Percentiles rank a stretch among this genome's conserved stretches.
Conservation (phyloP, 92 coral and sea anemone genomes). For the Pocillopora grandis region DNA sequence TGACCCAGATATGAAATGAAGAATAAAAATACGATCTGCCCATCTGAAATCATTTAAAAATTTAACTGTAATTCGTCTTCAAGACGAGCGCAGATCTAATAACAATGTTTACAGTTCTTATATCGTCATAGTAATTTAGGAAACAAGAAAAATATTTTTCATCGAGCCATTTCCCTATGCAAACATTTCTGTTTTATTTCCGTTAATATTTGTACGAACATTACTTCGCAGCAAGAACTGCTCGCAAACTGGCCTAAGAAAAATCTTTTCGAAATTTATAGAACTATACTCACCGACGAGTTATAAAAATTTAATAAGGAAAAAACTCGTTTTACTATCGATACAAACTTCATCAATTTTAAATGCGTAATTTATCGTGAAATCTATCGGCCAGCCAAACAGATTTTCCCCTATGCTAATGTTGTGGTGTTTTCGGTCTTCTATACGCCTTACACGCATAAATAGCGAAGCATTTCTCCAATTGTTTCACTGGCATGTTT, state of each 20-base stretch:
- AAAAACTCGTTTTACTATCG: background rate
- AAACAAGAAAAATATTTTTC: background rate
- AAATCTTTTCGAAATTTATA: slow-evolving; percentile 1
- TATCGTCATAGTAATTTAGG: background rate
- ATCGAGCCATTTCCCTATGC: background rate
- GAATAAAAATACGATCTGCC: background rate
- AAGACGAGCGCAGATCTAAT: background rate
- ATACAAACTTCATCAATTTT: slow-evolving; percentile 37
- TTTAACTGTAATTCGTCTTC: slow-evolving; percentile 17
- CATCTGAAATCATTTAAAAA: slow-evolving; percentile 3
- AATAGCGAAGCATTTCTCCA: background rate
- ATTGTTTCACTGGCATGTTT: background rate
- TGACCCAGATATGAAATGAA: too few relatives aligned
- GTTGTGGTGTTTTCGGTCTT: slow-evolving; percentile 19
- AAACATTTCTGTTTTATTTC: background rate
- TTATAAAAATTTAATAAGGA: slow-evolving; percentile 30
- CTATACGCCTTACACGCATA: background rate
- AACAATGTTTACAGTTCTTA: background rate
- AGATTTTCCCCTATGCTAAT: slow-evolving; percentile 11
- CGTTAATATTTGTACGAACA: background rate
- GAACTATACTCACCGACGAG: slow-evolving; percentile 11
- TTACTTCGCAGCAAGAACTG: slow-evolving; percentile 22
- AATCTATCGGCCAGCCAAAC: slow-evolving; percentile 32
- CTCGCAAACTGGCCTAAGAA: slow-evolving; percentile 8
- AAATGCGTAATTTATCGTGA: slow-evolving; percentile 39